Conservation (phyloP, 2,113 vertebrate species). For the Notarius quadriscutis region DNA sequence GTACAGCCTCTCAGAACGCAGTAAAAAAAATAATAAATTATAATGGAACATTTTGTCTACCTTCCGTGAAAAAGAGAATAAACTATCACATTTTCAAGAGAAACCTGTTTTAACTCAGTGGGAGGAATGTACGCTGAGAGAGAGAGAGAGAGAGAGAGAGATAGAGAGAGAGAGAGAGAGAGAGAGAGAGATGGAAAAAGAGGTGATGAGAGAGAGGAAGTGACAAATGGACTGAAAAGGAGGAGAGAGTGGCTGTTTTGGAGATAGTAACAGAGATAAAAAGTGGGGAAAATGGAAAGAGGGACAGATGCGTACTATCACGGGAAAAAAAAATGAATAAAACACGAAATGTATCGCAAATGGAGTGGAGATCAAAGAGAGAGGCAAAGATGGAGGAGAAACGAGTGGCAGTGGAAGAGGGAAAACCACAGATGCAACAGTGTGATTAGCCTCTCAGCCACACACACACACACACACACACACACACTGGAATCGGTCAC, state of each 20-base stretch:
- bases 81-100: background rate
- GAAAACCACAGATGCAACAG: constrained; percentile 21
- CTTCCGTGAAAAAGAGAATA: background rate
- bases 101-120: constrained; percentile 31
- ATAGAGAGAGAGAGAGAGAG: background rate
- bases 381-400: background rate
- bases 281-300: background rate
- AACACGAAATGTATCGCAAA: background rate
- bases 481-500: constrained; percentile 43
- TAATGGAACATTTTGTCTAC: constrained; percentile 13
- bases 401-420: constrained; percentile 22
- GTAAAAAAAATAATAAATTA: background rate
- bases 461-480: background rate
- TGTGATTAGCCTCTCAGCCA: constrained; percentile 39
- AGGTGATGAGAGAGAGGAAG: background rate
- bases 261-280: background rate
- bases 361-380: background rate
- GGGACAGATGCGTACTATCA: background rate
- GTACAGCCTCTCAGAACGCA: background rate
- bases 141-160: too few species aligned
- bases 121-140: background rate
- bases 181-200: background rate
- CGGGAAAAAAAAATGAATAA: background rate
- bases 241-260: background rate
- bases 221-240: background rate